Evolutionary conservation across 2,113 vertebrate genomes (phyloP), one percentile per base, ranked within the genome.

Genomic region (Pagrus major): DNA sequence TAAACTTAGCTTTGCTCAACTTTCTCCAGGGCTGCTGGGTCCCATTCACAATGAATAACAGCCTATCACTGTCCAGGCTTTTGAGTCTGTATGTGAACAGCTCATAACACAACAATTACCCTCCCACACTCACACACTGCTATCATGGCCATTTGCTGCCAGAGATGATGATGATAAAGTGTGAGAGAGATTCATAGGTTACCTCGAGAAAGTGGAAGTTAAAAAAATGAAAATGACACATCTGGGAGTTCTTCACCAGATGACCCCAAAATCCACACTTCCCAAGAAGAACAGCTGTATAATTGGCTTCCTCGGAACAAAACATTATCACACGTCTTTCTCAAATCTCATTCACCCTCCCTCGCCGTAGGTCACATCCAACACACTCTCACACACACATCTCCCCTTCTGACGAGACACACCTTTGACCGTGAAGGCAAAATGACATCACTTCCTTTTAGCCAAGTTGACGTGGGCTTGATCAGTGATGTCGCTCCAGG

Each of bases 401-500:
- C 21, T 75, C 29, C 55, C 20, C 41, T 61, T 70, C 44, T 80
- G 83, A 78, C 80, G 80, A 64, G 68, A 72, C 61, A 23, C 68
- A 84, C 85, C 90, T 90, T 78, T 91, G 78, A 86, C 82, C 80
- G 89, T 37, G 58, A 23, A 66, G 86, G 83, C 37, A 23, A 68
- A 37, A 81, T 93, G 52, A 92, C 88, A 91, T 94, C 90, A 93
- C 87, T 91, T 93, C 88, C 88, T 88, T 44, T 76, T 81, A 67
- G 63, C 77, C 63, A 54, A 46, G 6, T 65, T 86, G 88, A 89
- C 79, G 88, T 79, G 44, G 9, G 9, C 68, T 88, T 86, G 71
- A 88, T 91, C 86, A 83, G 80, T 56, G 60, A 68, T 68, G 77
- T 76, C 52, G 86, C 91, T 88, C 54, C 49, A 3, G 84, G 88